Evolutionary conservation across 2,797 vertebrate species (phyloP), one percentile per base, ranked within the genome.

Genomic region (Rhinichthys osculus): DNA sequence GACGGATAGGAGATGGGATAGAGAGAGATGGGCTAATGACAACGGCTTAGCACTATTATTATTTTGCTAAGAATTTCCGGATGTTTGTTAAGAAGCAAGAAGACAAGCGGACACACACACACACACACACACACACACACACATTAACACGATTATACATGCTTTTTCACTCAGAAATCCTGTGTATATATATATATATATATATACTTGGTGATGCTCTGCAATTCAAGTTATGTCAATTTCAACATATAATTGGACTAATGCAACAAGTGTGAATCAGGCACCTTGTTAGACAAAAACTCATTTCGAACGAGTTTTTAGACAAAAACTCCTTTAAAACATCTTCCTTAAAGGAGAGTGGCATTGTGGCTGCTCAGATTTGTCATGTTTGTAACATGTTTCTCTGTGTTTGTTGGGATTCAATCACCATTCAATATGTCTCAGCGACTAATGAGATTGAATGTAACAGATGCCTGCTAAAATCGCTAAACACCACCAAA

Each of bases 391-490:
- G 33, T 78, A 83, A 54, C 27, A 66, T 72, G 71, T 88, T 81
- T 85, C 74, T n/a, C 80, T 89, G 72, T 81, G 74, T 89, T 54
- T 79, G 81, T 67, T 74, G 83, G 87, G 72, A 86, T 82, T 80
- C 79, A 81, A 62, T 85, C 76, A 76, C 78, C 80, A 80, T 35
- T 67, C 62, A 54, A 54, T 85, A 59, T 81, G 86, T 84, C 86
- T 90, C 80, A 78, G 82, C n/a, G 84, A 67, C 79, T 80, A 81
- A 81, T 77, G 76, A 85, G 86, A 86, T 81, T 81, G 89, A 90
- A 89, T 89, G 88, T 86, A 90, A 86, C 82, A 85, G 76, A 88
- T 85, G 76, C 89, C 89, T 90, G 88, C 86, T 86, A 70, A 91
- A 87, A 89, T 88, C 88, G 87, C 88, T 90, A 82, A 88, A 84